Percentiles rank a stretch among this genome's conserved stretches.
Evolutionary conservation across 2,888 invertebrate species (phyloP).

Genomic region (Eupithecia centaureata): DNA sequence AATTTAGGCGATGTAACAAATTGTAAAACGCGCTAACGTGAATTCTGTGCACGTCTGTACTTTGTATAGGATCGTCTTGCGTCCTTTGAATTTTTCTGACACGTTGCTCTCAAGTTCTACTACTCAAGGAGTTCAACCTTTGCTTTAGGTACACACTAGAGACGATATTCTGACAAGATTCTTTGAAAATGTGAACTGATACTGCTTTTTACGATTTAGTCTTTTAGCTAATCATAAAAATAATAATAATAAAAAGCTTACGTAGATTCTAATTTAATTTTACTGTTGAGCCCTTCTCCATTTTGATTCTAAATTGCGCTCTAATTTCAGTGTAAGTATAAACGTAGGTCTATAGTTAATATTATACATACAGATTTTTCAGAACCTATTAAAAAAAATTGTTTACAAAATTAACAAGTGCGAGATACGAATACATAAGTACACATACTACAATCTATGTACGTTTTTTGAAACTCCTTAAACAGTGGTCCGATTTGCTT

Average conservation of each 20-base stretch:
- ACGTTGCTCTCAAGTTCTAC: slow-evolving; percentile 46
- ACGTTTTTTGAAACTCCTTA: too few species aligned
- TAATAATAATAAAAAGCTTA: background rate
- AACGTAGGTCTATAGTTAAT: too few species aligned
- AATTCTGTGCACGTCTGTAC: slow-evolving; percentile 75
- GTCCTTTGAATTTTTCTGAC: slow-evolving; percentile 63
- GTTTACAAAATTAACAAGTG: too few species aligned
- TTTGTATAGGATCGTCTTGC: slow-evolving; percentile 72
- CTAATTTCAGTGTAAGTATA: background rate
- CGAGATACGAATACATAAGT: too few species aligned
- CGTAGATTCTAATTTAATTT: background rate
- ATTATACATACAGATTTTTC: too few species aligned
- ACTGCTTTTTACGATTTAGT: background rate
- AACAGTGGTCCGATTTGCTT: too few species aligned
- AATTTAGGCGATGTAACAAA: slow-evolving; percentile 81
- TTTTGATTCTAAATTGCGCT: background rate
- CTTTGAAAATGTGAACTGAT: background rate
- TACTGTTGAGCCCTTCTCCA: background rate
- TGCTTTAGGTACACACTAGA: background rate
- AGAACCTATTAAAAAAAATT: too few species aligned
- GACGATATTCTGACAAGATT: background rate
- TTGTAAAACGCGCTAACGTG: slow-evolving; percentile 77
- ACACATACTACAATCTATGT: too few species aligned
- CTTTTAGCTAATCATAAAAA: background rate
- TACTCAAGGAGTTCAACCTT: background rate